Percentiles rank a stretch among this genome's conserved stretches.
Conservation (phyloP, 2,113 vertebrate genomes). For the Hylia prasina region DNA sequence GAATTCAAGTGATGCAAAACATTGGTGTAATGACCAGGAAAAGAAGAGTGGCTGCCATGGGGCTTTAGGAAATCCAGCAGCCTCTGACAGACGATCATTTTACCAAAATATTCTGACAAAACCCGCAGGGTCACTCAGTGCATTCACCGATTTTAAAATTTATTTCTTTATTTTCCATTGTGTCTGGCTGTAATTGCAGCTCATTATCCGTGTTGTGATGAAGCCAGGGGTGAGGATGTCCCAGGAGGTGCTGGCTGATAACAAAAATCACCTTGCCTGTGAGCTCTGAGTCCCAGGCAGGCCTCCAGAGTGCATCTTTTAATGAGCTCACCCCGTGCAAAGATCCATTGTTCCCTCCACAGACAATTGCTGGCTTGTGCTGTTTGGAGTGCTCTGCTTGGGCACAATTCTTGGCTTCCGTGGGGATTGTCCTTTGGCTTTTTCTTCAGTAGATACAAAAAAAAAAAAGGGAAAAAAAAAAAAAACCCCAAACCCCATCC, state of each 20-base stretch:
- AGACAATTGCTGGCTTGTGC: slow-evolving; percentile 39
- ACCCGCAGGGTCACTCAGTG: background rate
- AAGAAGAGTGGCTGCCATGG: background rate
- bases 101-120: background rate
- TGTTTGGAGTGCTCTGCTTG: background rate
- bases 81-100: background rate
- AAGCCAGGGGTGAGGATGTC: background rate
- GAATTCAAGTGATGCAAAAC: background rate
- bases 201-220: slow-evolving; percentile 40
- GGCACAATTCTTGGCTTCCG: background rate
- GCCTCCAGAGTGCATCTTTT: slow-evolving; percentile 23
- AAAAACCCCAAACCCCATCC: background rate
- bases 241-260: slow-evolving; percentile 20
- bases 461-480: background rate
- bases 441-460: background rate
- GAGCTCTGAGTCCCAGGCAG: slow-evolving; percentile 1
- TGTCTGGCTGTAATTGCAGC: background rate
- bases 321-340: slow-evolving; percentile 52
- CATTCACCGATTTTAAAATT: fast-evolving
- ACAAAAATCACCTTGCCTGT: slow-evolving; percentile 43
- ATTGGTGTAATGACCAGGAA: background rate
- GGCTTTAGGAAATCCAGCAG: background rate
- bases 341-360: slow-evolving; percentile 32
- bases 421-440: background rate
- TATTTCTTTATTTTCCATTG: background rate